Conservation (phyloP, 2,113 vertebrate species). For the Polyodon spathula region DNA sequence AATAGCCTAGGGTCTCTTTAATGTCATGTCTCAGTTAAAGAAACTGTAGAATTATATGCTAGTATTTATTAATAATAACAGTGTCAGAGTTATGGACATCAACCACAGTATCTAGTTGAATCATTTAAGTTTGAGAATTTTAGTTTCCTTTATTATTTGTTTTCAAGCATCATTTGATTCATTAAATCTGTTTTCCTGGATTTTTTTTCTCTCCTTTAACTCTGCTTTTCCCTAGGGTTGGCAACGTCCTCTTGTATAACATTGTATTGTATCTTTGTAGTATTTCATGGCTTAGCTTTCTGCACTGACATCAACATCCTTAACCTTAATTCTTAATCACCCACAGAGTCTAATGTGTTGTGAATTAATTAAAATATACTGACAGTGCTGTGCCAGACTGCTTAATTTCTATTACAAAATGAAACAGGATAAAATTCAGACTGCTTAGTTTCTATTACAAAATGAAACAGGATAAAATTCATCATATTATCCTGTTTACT, state of each 20-base stretch:
- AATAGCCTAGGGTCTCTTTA: too few species aligned
- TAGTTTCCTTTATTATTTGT: neutral
- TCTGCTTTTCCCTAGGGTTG: neutral
- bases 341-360: neutral
- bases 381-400: too few species aligned
- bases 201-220: neutral
- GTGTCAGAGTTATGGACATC: too few species aligned
- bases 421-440: too few species aligned
- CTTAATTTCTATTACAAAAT: too few species aligned
- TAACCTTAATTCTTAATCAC: neutral
- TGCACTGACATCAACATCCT: neutral
- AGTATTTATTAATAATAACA: too few species aligned
- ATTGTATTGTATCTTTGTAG: neutral
- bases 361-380: neutral
- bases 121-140: neutral
- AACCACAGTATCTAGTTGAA: neutral
- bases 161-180: constrained; percentile 1
- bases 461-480: too few species aligned
- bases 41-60: too few species aligned
- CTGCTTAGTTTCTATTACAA: too few species aligned
- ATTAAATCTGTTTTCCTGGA: neutral
- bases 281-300: neutral
- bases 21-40: too few species aligned
- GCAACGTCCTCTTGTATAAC: neutral
- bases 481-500: too few species aligned